Conservation (phyloP, 2,113 vertebrate genomes). For the Oryzias melastigma region DNA sequence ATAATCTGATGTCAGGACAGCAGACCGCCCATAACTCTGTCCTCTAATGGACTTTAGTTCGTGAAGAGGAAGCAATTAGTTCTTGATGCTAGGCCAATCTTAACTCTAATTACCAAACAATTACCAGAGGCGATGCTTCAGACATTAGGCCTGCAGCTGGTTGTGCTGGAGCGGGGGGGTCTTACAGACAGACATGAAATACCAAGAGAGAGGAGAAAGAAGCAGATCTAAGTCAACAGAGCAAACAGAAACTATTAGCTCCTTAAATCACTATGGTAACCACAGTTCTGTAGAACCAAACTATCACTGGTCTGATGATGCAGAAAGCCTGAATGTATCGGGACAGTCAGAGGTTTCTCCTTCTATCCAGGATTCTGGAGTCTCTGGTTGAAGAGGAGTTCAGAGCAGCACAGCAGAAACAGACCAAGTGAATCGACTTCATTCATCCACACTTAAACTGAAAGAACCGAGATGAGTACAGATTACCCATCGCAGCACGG, state of each 20-base stretch:
- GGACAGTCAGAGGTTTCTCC: too few species aligned
- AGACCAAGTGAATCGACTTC: too few species aligned
- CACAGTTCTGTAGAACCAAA: too few species aligned
- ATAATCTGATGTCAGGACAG: conserved; percentile 47
- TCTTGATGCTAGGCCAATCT: conserved; percentile 33
- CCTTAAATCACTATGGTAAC: too few species aligned
- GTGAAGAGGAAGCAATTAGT: conserved; percentile 61
- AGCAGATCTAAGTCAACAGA: not conserved
- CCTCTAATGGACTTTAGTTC: conserved; percentile 62
- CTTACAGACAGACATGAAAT: conserved; percentile 9
- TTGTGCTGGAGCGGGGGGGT: not conserved
- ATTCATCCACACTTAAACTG: too few species aligned
- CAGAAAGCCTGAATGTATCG: too few species aligned
- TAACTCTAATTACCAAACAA: conserved; percentile 57
- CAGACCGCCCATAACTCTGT: conserved; percentile 39
- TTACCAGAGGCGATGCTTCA: conserved; percentile 37
- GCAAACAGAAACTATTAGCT: not conserved
- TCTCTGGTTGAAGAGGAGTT: too few species aligned
- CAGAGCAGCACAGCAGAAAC: too few species aligned
- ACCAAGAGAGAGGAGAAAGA: not conserved
- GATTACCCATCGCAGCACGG: too few species aligned
- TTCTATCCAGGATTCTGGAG: too few species aligned
- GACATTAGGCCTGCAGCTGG: conserved; percentile 42
- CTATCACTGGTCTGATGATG: too few species aligned
- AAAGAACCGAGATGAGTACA: too few species aligned